Conservation (phyloP, 1,140 invertebrate species). For the Anastrepha ludens region DNA sequence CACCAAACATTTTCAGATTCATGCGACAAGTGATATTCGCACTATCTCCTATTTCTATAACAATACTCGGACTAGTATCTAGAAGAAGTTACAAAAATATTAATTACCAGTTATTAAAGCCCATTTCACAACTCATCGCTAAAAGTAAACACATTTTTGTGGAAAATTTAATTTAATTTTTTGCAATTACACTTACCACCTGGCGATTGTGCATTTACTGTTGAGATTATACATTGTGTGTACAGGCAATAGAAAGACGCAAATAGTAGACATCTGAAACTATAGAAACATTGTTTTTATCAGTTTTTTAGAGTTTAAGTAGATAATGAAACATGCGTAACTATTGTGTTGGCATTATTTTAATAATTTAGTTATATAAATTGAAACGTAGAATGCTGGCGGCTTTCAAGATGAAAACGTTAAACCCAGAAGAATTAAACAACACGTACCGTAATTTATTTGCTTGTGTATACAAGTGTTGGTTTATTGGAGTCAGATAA, state of each 20-base stretch:
- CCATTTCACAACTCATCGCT: not conserved
- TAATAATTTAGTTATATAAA: too few species aligned
- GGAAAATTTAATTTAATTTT: not conserved
- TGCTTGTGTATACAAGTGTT: too few species aligned
- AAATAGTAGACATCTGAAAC: not conserved
- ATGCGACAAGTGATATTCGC: conserved; percentile 53
- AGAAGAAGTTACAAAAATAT: not conserved
- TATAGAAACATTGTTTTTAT: not conserved
- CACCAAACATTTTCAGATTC: conserved; percentile 48
- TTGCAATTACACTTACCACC: conserved; percentile 32
- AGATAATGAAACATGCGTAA: too few species aligned
- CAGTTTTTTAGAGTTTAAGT: not conserved
- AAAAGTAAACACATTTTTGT: not conserved
- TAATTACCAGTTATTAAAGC: not conserved
- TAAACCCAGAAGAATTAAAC: too few species aligned
- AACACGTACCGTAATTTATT: too few species aligned
- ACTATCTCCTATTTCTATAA: conserved; percentile 22
- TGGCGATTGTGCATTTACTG: conserved; percentile 7
- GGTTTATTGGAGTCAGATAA: too few species aligned
- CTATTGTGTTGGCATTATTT: too few species aligned
- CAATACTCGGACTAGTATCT: conserved; percentile 12
- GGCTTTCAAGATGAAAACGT: too few species aligned
- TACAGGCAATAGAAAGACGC: not conserved
- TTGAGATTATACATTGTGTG: conserved; percentile 10
- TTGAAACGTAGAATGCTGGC: too few species aligned